These are phyloP conservation scores for Aproaerema taeniolella DNA, from an alignment of 2,888 invertebrate species.

Conservation along the genomic window DNA sequence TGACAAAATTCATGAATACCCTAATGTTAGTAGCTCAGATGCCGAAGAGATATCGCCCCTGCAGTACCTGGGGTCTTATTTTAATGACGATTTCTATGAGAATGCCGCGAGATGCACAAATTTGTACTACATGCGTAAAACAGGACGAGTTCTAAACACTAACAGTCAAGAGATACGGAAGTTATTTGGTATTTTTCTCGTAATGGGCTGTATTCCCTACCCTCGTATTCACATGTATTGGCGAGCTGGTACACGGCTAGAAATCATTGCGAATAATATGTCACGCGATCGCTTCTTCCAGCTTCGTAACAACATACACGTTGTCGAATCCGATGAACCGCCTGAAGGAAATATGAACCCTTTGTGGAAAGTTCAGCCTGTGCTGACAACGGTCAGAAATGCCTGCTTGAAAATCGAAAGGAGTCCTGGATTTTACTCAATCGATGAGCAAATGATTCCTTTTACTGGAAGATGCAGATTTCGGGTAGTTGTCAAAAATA, in stretches of 20 bases:
- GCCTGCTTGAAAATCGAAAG: neutral
- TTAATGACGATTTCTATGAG: neutral
- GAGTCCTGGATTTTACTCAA: slow-evolving; percentile 1
- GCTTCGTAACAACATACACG: slow-evolving; percentile 16
- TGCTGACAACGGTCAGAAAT: neutral
- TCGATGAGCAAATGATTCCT: slow-evolving; percentile 22
- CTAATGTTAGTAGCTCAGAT: neutral
- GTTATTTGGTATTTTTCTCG: slow-evolving; percentile 16
- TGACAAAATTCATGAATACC: neutral
- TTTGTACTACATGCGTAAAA: slow-evolving; percentile 1
- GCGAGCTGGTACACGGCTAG: slow-evolving; percentile 11
- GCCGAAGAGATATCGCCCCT: neutral
- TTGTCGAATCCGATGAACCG: slow-evolving; percentile 12
- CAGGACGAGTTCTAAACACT: neutral
- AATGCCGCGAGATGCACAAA: neutral
- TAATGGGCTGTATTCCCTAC: slow-evolving; percentile 22
- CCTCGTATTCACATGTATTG: slow-evolving; percentile 19
- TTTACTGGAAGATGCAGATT: slow-evolving; percentile 13
- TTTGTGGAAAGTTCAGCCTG: slow-evolving; percentile 7
- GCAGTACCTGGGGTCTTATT: neutral
- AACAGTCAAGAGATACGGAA: slow-evolving; percentile 13
- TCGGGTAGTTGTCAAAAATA: slow-evolving; percentile 5
- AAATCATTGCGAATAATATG: slow-evolving; percentile 2
- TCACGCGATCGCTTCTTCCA: slow-evolving; percentile 13
- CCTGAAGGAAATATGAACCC: neutral